Evolutionary conservation across 2,797 vertebrate species (phyloP), one percentile per base, ranked within the genome.

Genomic region (Thunnus albacares): DNA sequence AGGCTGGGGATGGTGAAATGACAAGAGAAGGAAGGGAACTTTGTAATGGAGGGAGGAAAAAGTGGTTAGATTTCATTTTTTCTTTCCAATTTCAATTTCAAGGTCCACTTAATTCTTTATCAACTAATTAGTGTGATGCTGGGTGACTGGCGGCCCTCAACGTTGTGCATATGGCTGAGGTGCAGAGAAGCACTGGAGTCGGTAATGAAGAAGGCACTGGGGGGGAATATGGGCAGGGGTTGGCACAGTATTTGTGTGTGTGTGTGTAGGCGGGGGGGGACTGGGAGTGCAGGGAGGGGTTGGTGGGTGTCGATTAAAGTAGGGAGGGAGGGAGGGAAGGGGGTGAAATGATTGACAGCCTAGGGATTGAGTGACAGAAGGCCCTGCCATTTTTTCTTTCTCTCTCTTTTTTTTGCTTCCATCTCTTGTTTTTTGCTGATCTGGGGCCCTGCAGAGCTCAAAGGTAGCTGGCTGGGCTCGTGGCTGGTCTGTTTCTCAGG

Each of bases 81-180:
- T 92, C 88, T 87, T 92, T 94, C 96, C 96, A 97, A 97, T 97
- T 97, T 97, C 97, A 98, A 98, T 99, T 99, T 99, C 97, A 98
- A 98, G 98, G 96, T 98, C 97, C 84, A 93, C 97, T 98, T 97
- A 97, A 97, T 98, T 98, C 97, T 94, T 93, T 96, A 97, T 97
- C 97, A 97, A 96, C 96, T 97, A 97, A 98, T 98, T 97, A 97
- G 96, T 91, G 95, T 93, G 93, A 94, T 96, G 96, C 96, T 96
- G 96, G 96, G 96, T 95, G 97, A 97, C 96, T 96, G 92, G 96
- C 96, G 95, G 96, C 95, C 97, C 96, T 96, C 96, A 94, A 95
- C 96, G 96, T 82, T 91, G 95, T 97, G 96, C 97, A 97, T 97
- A 97, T 97, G 97, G 97, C 95, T 92, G 89, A 95, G 96, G 95